phyloP scores from a whole-genome alignment of 2,888 invertebrate genomes.

The Baronia brevicornis region DNA sequence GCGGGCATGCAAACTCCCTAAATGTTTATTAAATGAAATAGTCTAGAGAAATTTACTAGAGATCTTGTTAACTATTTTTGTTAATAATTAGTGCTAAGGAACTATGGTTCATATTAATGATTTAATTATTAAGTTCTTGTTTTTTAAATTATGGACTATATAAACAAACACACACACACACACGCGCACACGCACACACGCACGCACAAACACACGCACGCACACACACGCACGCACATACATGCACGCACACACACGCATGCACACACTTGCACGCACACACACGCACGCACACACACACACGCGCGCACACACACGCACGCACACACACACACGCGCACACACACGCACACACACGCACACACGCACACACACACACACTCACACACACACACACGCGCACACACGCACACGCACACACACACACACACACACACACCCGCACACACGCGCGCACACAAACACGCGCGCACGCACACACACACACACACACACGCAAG shows the following conservation, averaged over 20 bases:
- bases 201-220: not conserved
- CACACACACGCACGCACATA: not conserved
- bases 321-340: not conserved
- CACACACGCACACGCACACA: not conserved
- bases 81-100: too few species aligned
- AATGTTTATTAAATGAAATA: too few species aligned
- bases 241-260: not conserved
- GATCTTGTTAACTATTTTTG: too few species aligned
- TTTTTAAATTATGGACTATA: too few species aligned
- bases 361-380: not conserved
- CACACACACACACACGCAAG: constrained; percentile 1
- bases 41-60: too few species aligned
- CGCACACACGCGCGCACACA: not conserved
- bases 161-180: not conserved
- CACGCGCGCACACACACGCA: not conserved
- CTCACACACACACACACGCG: not conserved
- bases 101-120: too few species aligned
- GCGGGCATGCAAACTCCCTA: too few species aligned
- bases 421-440: not conserved
- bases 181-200: not conserved
- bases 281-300: not conserved
- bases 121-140: too few species aligned
- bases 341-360: not conserved
- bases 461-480: not conserved
- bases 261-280: not conserved